A percentile compares a stretch with the other conserved stretches of the same genome.
phyloP scores from a whole-genome alignment of 2,888 invertebrate species.

The Erannis defoliaria region DNA sequence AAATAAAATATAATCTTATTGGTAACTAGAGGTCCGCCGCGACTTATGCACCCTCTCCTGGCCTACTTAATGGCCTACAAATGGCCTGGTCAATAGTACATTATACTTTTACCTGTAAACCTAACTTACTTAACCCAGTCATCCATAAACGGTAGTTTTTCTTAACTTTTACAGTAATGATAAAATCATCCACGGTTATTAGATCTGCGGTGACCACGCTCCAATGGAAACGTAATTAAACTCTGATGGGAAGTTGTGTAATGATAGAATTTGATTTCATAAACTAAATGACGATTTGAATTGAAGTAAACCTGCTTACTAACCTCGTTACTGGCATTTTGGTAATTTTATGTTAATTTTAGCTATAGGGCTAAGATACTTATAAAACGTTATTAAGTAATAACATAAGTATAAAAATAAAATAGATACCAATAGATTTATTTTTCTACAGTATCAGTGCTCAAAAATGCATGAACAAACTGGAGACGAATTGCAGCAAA shows the following conservation, averaged over 20 bases:
- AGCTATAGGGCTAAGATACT: background rate
- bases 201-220: conserved; percentile 20
- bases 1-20: too few relatives aligned
- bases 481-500: too few relatives aligned
- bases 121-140: conserved; percentile 6
- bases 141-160: background rate
- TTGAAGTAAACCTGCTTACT: conserved; percentile 7
- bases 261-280: conserved; percentile 29
- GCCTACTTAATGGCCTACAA: too few relatives aligned
- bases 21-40: too few relatives aligned
- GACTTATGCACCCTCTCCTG: too few relatives aligned
- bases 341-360: conserved; percentile 5
- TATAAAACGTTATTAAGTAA: too few relatives aligned
- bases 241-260: conserved; percentile 26
- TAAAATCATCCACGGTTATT: conserved; percentile 30
- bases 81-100: background rate
- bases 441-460: too few relatives aligned
- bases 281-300: conserved; percentile 12
- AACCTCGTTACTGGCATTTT: conserved; percentile 2
- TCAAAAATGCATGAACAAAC: too few relatives aligned
- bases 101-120: background rate
- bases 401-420: too few relatives aligned
- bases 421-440: too few relatives aligned
- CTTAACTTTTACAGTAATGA: conserved; percentile 14
- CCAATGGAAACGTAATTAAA: conserved; percentile 21